Evolutionary conservation across 1,140 invertebrate species (phyloP).

Genomic region (Drosophila pruinosa): DNA sequence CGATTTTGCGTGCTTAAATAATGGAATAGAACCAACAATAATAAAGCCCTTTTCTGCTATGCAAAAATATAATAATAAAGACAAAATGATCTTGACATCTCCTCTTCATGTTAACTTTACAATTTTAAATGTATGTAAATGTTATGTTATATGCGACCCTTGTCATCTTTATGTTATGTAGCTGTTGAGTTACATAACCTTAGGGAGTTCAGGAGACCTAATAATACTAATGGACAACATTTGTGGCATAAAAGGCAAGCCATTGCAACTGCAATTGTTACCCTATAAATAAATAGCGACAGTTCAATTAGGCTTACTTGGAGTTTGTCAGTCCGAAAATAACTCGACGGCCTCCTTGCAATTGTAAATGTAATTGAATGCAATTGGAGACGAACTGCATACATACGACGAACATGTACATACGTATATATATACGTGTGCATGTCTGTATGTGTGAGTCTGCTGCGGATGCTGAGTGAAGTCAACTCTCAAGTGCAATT

Average conservation of each 20-base stretch:
- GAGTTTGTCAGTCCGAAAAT: constrained; percentile 41
- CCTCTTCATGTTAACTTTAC: no score
- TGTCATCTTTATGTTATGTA: no score
- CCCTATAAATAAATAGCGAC: constrained; percentile 36
- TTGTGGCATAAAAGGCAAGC: no score
- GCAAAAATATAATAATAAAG: neutral
- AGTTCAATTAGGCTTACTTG: constrained; percentile 37
- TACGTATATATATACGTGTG: neutral
- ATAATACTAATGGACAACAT: neutral
- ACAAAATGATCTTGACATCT: neutral
- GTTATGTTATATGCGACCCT: no score
- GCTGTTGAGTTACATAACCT: no score
- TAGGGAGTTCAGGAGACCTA: neutral
- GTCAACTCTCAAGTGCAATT: constrained; percentile 48
- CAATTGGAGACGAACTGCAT: constrained; percentile 59
- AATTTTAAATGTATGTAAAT: no score
- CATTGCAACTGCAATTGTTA: neutral
- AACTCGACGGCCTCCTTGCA: constrained; percentile 8
- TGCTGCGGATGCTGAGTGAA: constrained; percentile 2
- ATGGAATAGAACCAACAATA: neutral
- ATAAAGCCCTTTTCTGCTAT: no score
- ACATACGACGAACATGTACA: no score
- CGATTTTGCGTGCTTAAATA: neutral
- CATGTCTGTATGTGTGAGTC: neutral
- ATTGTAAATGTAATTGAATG: constrained; percentile 48